phyloP scores from a whole-genome alignment of 1,140 invertebrate species.

The Habropoda laboriosa region DNA sequence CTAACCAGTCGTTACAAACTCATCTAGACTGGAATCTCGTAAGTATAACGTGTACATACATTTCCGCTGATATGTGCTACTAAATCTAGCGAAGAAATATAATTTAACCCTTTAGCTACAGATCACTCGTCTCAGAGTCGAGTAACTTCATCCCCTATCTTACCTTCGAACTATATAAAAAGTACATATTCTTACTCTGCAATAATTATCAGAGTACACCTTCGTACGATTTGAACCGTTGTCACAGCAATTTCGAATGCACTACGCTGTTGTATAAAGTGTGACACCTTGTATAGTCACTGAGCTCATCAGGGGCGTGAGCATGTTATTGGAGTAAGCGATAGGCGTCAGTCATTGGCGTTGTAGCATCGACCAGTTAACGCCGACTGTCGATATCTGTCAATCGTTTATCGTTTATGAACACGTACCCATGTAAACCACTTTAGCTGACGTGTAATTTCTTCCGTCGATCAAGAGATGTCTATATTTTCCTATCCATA shows the following conservation, averaged over 20 bases:
- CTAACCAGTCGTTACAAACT: too few species aligned
- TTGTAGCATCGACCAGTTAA: conserved; percentile 56
- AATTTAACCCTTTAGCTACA: too few species aligned
- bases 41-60: too few species aligned
- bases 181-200: too few species aligned
- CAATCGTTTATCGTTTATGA: conserved; percentile 55
- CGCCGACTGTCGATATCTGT: conserved; percentile 65
- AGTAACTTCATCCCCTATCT: too few species aligned
- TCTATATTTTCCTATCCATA: conserved; percentile 3
- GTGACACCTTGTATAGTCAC: conserved; percentile 45
- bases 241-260: not conserved
- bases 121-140: too few species aligned
- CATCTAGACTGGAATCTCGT: too few species aligned
- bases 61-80: too few species aligned
- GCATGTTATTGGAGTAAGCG: conserved; percentile 52
- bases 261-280: conserved; percentile 26
- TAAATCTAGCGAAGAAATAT: too few species aligned
- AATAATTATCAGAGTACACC: too few species aligned
- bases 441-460: conserved; percentile 38
- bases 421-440: conserved; percentile 23
- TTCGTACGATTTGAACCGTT: too few species aligned
- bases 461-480: conserved; percentile 23
- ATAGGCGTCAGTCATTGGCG: conserved; percentile 54
- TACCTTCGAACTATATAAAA: too few species aligned
- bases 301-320: conserved; percentile 50